Base-by-base conservation (phyloP, 2,113 vertebrate species). In the Istiophorus platypterus region DNA sequence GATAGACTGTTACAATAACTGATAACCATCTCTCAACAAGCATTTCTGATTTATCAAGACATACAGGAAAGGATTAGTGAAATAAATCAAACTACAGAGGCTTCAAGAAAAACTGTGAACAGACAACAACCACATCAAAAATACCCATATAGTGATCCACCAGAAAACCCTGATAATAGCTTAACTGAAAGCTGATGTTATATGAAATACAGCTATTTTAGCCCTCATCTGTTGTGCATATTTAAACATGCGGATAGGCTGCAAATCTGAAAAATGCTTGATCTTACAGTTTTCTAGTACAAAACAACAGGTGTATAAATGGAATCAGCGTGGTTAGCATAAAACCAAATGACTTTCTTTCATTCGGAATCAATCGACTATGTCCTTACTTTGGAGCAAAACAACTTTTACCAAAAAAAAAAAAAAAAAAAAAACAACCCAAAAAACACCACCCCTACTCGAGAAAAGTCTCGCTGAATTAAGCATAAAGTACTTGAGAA, bases 401-500 rank as follows among this genome's bases (percentile, higher is more conserved):
- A 71, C 27, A 70, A 77, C 76, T 79, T 56, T 59, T 62, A 71
- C 51, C 9, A 1, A 56, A 29, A 0, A 31, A 20, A 54, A 51
- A n/a, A 41, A 47, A 24, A 24, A 29, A 5, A 63, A 29, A 24
- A 29, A 18, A 51, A 37, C 34, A 51, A 34, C 10, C 70, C 31
- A 45, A 59, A 29, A 31, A 1, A 18, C 47, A 64, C 47, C 68
- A 77, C 49, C 64, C 75, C 76, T 24, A 59, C 72, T 78, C 49
- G 52, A 72, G 79, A 83, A 88, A 88, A 76, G 80, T 86, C 83
- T 84, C 63, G 18, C 85, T 85, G 81, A 78, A 88, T 88, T 90
- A 84, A 76, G 51, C 83, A 78, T 45, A n/a, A 34, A 68, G 59
- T 39, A 74, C 74, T 86, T 69, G 79, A 88, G 71, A 75, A 79